These are phyloP conservation scores for Tetheella fluctuosa DNA, from an alignment of 2,888 invertebrate genomes.

Conservation along the genomic window DNA sequence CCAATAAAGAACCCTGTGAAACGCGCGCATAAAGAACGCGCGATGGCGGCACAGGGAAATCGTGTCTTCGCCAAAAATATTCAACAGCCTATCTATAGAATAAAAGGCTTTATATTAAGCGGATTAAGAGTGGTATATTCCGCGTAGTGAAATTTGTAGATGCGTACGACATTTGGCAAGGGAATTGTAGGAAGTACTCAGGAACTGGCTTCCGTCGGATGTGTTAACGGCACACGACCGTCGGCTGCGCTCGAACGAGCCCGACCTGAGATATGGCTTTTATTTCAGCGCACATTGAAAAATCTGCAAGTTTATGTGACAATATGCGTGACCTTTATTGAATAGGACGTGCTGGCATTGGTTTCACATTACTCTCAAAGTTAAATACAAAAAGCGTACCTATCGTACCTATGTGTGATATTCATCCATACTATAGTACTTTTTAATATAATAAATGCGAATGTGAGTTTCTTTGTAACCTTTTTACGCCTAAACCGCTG, in stretches of 20 bases:
- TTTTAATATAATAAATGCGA: no score
- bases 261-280: conserved; percentile 34
- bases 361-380: neutral
- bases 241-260: conserved; percentile 16
- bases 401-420: no score
- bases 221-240: conserved; percentile 42
- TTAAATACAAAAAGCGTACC: neutral
- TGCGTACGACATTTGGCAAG: conserved; percentile 44
- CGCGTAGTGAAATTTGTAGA: conserved; percentile 19
- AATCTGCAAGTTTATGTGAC: conserved; percentile 36
- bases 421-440: no score
- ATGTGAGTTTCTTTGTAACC: no score
- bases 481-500: no score
- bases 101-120: conserved; percentile 16
- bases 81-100: neutral
- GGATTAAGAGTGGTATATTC: conserved; percentile 12
- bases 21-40: conserved; percentile 43
- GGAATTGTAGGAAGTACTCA: conserved; percentile 41
- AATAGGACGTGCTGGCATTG: neutral
- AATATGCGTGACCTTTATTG: conserved; percentile 13
- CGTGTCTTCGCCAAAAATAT: conserved; percentile 22
- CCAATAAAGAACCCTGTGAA: conserved; percentile 45
- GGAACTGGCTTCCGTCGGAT: conserved; percentile 46
- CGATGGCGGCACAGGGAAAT: conserved; percentile 41
- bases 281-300: conserved; percentile 46